Evolutionary conservation across 2,888 invertebrate species (phyloP), one percentile per base, ranked within the genome.

Genomic region (Phengaris arion): DNA sequence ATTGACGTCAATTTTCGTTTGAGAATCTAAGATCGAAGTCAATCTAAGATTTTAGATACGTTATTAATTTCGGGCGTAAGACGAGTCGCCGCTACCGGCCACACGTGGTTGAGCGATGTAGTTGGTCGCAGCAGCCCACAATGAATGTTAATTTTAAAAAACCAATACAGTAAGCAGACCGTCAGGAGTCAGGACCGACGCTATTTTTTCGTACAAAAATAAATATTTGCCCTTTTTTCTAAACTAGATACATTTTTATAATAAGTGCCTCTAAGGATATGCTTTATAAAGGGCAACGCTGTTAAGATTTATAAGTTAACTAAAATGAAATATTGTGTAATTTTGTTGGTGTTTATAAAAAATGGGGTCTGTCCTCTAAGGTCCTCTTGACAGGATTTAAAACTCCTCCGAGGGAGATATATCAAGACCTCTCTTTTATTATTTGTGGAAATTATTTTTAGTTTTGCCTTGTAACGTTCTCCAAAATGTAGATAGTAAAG

Each of bases 291-390:
- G 22, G 22, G 15, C 22, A 10, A 22, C 7, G 12, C 64, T 35
- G 35, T 12, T 35, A 6, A 59, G 22, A 59, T 45, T 64, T 64
- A 45, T 7, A 13, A 64, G 64, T 64, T 64, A 64, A 35, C 64
- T 45, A 35, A 64, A 64, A 64, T 64, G 64, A 64, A 64, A 64
- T 64, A 64, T 64, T 45, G 12, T 13, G 64, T 45, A 64, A 64
- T 64, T 64, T 64, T 45, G 64, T 64, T 64, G 35, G 64, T 45
- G 64, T 64, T 64, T 64, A 45, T 64, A 64, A 64, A 64, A 64
- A 64, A 64, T 45, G 64, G 64, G 35, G 2, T 64, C 64, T 6
- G 6, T 64, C 12, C 64, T 64, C 64, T 5, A 13, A 45, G 64
- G 64, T 64, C 64, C 64, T 64, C 64, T 45, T 13, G 12, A 13